A percentile compares a stretch with the other conserved stretches of the same genome.
Evolutionary conservation across 2,113 vertebrate species (phyloP).

Genomic region (Neotragus pygmaeus): DNA sequence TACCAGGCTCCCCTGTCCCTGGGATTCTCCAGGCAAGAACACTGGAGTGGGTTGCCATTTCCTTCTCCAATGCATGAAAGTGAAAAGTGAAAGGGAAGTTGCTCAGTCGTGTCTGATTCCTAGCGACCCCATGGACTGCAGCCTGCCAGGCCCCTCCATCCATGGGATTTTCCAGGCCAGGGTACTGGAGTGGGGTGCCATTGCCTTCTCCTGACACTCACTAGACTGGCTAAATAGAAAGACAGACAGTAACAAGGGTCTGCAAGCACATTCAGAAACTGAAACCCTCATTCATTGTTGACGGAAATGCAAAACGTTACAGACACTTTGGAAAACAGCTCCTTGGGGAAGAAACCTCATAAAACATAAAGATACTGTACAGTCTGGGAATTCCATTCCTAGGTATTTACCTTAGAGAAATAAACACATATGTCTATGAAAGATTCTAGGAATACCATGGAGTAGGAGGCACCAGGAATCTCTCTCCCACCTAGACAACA

Average conservation of each 20-base stretch:
- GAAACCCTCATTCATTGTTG: background rate
- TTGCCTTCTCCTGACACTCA: too few relatives aligned
- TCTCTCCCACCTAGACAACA: background rate
- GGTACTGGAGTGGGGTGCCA: too few relatives aligned
- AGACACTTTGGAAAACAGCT: background rate
- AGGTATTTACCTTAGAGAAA: background rate
- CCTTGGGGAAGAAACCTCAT: background rate
- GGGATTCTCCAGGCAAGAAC: too few relatives aligned
- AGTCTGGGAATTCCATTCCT: background rate
- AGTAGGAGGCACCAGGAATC: background rate
- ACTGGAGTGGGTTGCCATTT: too few relatives aligned
- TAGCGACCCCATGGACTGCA: too few relatives aligned
- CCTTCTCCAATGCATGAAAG: too few relatives aligned
- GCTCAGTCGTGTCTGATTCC: too few relatives aligned
- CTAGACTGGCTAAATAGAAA: background rate
- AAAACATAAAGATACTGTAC: background rate
- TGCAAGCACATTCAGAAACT: background rate
- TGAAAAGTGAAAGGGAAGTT: too few relatives aligned
- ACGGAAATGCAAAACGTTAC: background rate
- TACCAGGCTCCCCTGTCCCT: too few relatives aligned
- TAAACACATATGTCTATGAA: background rate
- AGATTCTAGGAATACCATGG: background rate
- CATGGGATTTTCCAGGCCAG: too few relatives aligned
- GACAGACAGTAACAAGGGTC: background rate
- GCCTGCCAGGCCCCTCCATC: too few relatives aligned